Evolutionary conservation across 2,113 vertebrate species (phyloP).

Genomic region (Malaclemys terrapin): DNA sequence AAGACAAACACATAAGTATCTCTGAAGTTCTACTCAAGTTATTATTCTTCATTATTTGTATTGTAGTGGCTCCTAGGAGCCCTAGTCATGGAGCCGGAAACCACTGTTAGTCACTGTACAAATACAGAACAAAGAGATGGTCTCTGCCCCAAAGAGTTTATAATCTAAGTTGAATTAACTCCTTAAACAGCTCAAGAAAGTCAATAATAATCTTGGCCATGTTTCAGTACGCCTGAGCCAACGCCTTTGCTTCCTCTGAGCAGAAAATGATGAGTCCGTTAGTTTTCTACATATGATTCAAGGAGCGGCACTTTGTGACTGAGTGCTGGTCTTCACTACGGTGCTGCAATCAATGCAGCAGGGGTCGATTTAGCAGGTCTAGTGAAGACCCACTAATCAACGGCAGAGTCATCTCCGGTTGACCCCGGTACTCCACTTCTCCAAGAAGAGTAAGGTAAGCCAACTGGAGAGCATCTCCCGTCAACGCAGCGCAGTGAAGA

Average conservation of each 20-base stretch:
- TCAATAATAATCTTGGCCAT: background rate
- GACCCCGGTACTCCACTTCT: too few species aligned
- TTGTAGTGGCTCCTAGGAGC: background rate
- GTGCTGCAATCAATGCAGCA: too few species aligned
- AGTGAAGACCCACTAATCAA: too few species aligned
- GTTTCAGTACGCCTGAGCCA: background rate
- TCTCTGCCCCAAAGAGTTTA: background rate
- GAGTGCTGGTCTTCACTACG: too few species aligned
- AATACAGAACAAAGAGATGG: background rate
- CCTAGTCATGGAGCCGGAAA: background rate
- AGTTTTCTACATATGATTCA: too few species aligned
- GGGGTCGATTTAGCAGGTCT: too few species aligned
- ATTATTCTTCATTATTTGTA: background rate
- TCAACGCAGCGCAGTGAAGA: too few species aligned
- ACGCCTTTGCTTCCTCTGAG: background rate
- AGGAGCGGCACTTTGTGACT: too few species aligned
- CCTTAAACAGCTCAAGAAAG: background rate
- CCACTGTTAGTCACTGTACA: background rate
- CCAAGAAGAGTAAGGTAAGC: too few species aligned
- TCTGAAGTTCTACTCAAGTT: background rate
- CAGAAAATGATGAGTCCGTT: background rate
- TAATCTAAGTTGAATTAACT: background rate
- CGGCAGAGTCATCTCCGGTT: too few species aligned
- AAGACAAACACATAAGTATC: background rate
- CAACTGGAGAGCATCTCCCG: too few species aligned